Conservation (phyloP, 2,797 vertebrate species). For the Lophura swinhoii region DNA sequence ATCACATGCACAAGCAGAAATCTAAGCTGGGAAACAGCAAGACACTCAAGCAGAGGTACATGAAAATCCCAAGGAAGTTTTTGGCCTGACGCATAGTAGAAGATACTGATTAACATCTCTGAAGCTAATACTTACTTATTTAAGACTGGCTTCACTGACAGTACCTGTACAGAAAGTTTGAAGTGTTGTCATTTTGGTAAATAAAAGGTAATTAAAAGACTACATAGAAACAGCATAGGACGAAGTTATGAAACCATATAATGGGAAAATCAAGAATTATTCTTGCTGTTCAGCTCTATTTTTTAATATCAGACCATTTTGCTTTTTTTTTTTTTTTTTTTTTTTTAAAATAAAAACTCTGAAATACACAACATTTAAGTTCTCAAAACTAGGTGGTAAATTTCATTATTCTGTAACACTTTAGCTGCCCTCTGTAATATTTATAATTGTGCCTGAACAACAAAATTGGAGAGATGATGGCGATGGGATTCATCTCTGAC, state of each 20-base stretch:
- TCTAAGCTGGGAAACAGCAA: not conserved
- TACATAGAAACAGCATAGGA: not conserved
- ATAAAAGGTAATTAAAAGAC: not conserved
- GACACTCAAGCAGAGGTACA: not conserved
- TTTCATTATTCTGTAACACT: not conserved
- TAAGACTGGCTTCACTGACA: conserved; percentile 81
- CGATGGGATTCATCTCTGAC: not conserved
- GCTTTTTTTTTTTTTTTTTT: not conserved
- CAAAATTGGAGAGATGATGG: not conserved
- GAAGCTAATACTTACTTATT: conserved; percentile 79
- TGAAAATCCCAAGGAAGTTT: not conserved
- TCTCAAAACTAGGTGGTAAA: not conserved
- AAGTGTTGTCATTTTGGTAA: conserved; percentile 3
- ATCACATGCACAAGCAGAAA: not conserved
- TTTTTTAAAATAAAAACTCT: not conserved
- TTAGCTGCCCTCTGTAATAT: not conserved
- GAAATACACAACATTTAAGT: not conserved
- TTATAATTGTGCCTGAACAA: not conserved
- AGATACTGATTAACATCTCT: not conserved
- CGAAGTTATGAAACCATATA: not conserved
- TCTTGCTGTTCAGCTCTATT: not conserved
- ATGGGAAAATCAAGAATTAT: not conserved
- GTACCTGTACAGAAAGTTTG: conserved; percentile 71
- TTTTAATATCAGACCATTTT: not conserved
- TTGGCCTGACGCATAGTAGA: not conserved